These are phyloP conservation scores for Oscheius onirici DNA, from an alignment of 2,888 invertebrate genomes.

Conservation along the genomic window DNA sequence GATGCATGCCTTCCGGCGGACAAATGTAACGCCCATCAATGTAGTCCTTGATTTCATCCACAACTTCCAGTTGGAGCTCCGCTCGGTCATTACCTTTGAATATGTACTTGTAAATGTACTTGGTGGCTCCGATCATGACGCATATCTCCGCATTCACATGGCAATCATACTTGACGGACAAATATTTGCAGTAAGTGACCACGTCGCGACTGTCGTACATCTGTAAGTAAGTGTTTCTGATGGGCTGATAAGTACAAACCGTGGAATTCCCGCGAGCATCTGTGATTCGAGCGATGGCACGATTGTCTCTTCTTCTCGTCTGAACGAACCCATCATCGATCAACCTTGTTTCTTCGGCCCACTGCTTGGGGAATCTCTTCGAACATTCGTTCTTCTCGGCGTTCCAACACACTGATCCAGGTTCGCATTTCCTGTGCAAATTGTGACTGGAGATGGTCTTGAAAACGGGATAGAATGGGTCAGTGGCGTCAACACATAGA, in stretches of 20 bases:
- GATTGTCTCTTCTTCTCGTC: conserved; percentile 67
- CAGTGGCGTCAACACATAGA: conserved; percentile 9
- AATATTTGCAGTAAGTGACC: conserved; percentile 71
- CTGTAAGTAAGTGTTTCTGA: neutral
- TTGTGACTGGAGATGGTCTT: conserved; percentile 47
- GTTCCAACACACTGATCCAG: conserved; percentile 71
- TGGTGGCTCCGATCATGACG: conserved; percentile 55
- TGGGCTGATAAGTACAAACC: neutral
- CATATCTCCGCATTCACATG: conserved; percentile 66
- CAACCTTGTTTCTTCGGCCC: conserved; percentile 60
- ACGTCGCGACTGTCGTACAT: conserved; percentile 70
- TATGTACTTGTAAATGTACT: conserved; percentile 55
- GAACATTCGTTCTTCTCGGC: conserved; percentile 65
- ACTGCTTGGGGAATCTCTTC: conserved; percentile 72
- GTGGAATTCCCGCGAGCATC: neutral
- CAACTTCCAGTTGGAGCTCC: neutral
- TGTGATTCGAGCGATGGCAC: conserved; percentile 29
- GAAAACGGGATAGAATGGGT: conserved; percentile 41
- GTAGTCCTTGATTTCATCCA: conserved; percentile 37
- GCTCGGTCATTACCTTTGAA: conserved; percentile 58
- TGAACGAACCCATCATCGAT: conserved; percentile 70
- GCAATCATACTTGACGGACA: conserved; percentile 41
- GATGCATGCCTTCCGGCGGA: conserved; percentile 43
- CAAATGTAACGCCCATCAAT: conserved; percentile 43
- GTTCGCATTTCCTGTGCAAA: conserved; percentile 65